Conservation (phyloP, 2,113 vertebrate genomes). For the Myotis davidii region DNA sequence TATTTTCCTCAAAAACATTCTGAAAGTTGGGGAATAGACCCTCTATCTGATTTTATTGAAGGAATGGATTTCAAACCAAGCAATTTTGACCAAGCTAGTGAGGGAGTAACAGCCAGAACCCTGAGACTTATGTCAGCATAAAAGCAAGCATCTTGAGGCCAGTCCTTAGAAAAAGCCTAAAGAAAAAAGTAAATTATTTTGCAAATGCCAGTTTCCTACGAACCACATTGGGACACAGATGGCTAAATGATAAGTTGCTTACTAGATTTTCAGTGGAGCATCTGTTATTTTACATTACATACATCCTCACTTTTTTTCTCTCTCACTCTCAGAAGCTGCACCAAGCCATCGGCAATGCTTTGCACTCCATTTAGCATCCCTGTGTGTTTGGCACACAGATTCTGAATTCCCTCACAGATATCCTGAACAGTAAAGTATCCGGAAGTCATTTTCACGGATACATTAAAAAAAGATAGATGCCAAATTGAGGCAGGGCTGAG, state of each 20-base stretch:
- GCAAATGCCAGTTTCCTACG: background rate
- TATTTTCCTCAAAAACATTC: background rate
- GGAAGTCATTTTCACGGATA: background rate
- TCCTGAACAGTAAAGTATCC: background rate
- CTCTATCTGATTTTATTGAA: background rate
- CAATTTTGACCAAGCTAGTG: background rate
- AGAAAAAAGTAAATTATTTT: background rate
- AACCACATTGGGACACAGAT: background rate
- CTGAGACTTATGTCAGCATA: background rate
- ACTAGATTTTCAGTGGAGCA: background rate
- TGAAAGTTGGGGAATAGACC: background rate
- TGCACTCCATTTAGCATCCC: background rate
- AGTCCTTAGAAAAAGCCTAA: background rate
- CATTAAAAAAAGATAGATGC: background rate
- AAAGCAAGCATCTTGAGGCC: background rate
- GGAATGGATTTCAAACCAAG: background rate
- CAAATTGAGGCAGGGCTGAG: background rate
- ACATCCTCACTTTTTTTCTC: background rate
- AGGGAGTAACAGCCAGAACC: background rate
- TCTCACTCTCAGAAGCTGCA: background rate
- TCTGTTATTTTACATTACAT: background rate
- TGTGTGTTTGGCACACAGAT: background rate
- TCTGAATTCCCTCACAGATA: background rate
- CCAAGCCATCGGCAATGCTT: background rate
- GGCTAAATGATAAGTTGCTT: background rate